Evolutionary conservation across 2,797 vertebrate genomes (phyloP), one percentile per base, ranked within the genome.

Genomic region (Chloroceryle amazona): DNA sequence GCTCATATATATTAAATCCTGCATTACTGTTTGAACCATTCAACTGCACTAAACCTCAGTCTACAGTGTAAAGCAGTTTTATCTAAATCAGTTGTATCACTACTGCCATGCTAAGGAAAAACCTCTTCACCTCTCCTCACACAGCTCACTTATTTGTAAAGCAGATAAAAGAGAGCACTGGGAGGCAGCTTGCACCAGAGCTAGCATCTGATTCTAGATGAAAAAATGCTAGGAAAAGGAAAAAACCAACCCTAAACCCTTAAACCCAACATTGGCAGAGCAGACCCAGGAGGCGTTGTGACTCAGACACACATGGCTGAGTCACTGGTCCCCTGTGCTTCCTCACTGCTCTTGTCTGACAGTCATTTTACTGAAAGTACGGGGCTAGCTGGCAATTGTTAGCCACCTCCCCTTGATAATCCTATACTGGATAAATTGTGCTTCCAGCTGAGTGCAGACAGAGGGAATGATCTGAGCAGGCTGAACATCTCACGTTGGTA

Each of bases 271-370:
- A 2, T 5, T 66, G 66, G 57, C 54, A 87, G 58, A 78, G 49
- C 3, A 3, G 86, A 78, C 35, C 29, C 44, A 28, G 79, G 75
- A 94, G 79, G 54, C 1, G 0, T 10, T 72, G 75, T 78, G 85
- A 96, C 75, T 94, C 89, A 92, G 86, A 80, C 51, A 87, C 35
- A 58, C 72, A 57, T 3, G n/a, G 28, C 72, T 95, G 94, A 95
- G 68, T 96, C 95, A 96, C 75, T 23, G 5, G 71, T 88, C 81
- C 67, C 68, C 68, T 29, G 29, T 65, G 68, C 47, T 70, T 89
- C 71, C 71, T 80, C 55, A 29, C 7, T 61, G 57, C 67, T 82
- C 12, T 22, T 62, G 16, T n/a, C 81, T 81, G 75, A 49, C 81
- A 58, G 57, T 20, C 57, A 42, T 62, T 81, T 78, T 78, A 58